phyloP scores from a whole-genome alignment of 2,888 invertebrate genomes.

The Cerceris ruficornis region DNA sequence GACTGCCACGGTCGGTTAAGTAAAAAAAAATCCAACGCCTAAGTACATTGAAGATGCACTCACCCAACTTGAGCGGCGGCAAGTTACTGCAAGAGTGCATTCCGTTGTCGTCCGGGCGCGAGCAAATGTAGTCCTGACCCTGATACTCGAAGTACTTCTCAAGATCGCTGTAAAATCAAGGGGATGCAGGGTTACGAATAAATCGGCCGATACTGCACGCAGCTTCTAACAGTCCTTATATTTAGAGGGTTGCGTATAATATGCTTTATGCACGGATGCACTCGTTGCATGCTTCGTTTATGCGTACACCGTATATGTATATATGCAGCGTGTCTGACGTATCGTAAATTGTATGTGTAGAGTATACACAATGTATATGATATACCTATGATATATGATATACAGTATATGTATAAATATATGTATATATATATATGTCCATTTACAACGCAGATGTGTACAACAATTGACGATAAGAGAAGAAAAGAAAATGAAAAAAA shows the following conservation, averaged over 20 bases:
- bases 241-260: conserved; percentile 54
- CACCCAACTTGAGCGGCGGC: conserved; percentile 85
- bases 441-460: conserved; percentile 34
- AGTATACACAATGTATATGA: conserved; percentile 8
- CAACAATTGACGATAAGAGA: conserved; percentile 40
- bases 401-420: conserved; percentile 7
- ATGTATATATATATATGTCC: conserved; percentile 27
- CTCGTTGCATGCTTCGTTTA: conserved; percentile 72
- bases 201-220: conserved; percentile 29
- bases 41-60: conserved; percentile 52
- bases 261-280: conserved; percentile 72
- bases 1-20: too few relatives aligned
- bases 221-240: conserved; percentile 27
- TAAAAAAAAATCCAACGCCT: not conserved
- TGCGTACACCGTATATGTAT: conserved; percentile 60
- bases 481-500: conserved; percentile 1
- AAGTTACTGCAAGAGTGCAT: conserved; percentile 95
- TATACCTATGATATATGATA: conserved; percentile 1
- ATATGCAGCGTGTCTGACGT: conserved; percentile 52
- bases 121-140: conserved; percentile 98
- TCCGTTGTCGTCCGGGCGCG: conserved; percentile 94
- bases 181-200: conserved; percentile 39
- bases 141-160: conserved; percentile 94
- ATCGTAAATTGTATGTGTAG: conserved; percentile 14
- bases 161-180: conserved; percentile 82